Evolutionary conservation across 2,888 invertebrate species (phyloP).

Genomic region (Epinotia ramella): DNA sequence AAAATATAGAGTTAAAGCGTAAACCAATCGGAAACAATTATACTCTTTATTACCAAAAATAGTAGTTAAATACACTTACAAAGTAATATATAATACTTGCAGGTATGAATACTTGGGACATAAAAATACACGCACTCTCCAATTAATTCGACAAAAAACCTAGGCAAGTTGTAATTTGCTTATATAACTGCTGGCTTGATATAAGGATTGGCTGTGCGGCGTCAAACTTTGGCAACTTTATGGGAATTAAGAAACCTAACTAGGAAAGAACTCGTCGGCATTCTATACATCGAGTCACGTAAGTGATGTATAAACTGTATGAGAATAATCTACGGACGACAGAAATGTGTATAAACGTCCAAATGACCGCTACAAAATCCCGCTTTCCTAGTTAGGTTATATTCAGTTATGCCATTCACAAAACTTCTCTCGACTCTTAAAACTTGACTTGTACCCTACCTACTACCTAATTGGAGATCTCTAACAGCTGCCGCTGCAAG

Average conservation of each 20-base stretch:
- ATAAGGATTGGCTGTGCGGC: background rate
- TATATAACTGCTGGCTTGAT: background rate
- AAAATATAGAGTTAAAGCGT: conserved; percentile 15
- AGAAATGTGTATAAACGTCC: background rate
- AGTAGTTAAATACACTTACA: background rate
- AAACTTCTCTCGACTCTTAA: background rate
- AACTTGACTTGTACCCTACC: background rate
- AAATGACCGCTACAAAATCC: background rate
- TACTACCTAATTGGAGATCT: background rate
- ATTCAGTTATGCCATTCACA: background rate
- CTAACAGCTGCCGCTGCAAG: too few species aligned
- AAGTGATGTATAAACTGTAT: background rate
- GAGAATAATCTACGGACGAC: too few species aligned
- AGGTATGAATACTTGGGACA: background rate
- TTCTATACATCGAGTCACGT: background rate
- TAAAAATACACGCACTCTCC: conserved; percentile 1
- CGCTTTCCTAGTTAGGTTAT: background rate
- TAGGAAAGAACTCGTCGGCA: background rate
- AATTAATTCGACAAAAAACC: conserved; percentile 12
- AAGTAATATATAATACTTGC: conserved; percentile 1
- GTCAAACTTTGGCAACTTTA: background rate
- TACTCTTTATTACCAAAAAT: background rate
- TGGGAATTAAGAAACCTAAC: background rate
- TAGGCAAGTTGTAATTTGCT: background rate
- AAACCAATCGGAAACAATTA: conserved; percentile 12